Conservation (phyloP, 2,888 invertebrate genomes). For the Unio delphinus region DNA sequence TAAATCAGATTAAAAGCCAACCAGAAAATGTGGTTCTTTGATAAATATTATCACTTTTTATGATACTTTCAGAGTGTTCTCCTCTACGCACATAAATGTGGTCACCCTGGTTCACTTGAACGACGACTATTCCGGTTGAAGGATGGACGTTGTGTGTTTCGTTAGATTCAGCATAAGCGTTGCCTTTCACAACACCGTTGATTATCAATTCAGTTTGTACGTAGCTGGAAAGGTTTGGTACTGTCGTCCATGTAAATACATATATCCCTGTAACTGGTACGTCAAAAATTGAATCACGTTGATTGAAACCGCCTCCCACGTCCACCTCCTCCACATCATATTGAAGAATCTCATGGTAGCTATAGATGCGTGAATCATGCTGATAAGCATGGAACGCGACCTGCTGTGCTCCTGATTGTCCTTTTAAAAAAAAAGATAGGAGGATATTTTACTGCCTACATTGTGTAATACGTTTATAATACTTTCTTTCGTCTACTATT, state of each 20-base stretch:
- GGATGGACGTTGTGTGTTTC: conserved; percentile 4
- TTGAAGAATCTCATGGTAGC: too few species aligned
- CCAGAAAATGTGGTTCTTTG: conserved; percentile 5
- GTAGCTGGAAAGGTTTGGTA: not conserved
- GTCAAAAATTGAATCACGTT: too few species aligned
- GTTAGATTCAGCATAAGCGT: conserved; percentile 3
- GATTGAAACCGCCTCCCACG: too few species aligned
- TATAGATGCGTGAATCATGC: too few species aligned
- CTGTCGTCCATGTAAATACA: not conserved
- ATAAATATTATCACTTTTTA: not conserved
- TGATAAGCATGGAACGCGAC: too few species aligned
- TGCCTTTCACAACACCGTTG: conserved; percentile 1
- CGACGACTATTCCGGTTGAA: not conserved
- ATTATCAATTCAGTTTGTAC: conserved; percentile 1
- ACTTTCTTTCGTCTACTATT: too few species aligned
- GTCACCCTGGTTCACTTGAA: not conserved
- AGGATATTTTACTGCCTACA: too few species aligned
- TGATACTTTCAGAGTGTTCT: too few species aligned
- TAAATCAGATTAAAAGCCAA: not conserved
- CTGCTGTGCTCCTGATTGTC: too few species aligned
- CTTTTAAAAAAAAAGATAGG: too few species aligned
- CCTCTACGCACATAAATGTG: conserved; percentile 3
- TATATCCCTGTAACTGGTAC: conserved; percentile 1
- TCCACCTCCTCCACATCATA: too few species aligned
- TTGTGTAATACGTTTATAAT: too few species aligned